Percentiles rank a stretch among this genome's conserved stretches.
phyloP scores from a whole-genome alignment of 2,888 invertebrate species.

The Lithophane leautieri region DNA sequence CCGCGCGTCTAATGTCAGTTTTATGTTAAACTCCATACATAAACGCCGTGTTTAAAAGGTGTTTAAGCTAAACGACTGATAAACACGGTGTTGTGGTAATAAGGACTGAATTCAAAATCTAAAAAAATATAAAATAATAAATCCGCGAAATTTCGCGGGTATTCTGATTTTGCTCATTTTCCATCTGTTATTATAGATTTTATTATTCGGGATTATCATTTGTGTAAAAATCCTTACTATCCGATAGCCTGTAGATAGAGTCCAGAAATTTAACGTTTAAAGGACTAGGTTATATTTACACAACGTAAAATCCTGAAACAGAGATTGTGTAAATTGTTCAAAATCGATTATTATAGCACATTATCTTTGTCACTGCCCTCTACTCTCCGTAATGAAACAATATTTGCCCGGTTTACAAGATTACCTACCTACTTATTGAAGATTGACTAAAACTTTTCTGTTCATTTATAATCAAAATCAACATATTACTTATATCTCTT shows the following conservation, averaged over 20 bases:
- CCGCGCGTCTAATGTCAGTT: too few species aligned
- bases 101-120: too few species aligned
- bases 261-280: background rate
- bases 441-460: background rate
- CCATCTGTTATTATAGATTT: background rate
- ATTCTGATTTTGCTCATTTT: background rate
- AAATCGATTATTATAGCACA: background rate
- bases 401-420: background rate
- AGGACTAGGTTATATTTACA: background rate
- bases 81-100: too few species aligned
- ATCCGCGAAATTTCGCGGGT: too few species aligned
- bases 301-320: constrained; percentile 13
- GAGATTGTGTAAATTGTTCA: background rate
- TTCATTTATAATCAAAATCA: background rate
- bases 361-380: background rate
- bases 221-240: background rate
- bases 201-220: background rate
- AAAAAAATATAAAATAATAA: too few species aligned
- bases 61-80: too few species aligned
- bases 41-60: too few species aligned
- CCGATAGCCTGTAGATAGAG: too few species aligned
- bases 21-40: too few species aligned
- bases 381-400: background rate
- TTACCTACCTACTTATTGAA: too few species aligned
- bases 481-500: background rate